These are phyloP conservation scores for Idaea straminata DNA, from an alignment of 2,888 invertebrate genomes.

Conservation along the genomic window DNA sequence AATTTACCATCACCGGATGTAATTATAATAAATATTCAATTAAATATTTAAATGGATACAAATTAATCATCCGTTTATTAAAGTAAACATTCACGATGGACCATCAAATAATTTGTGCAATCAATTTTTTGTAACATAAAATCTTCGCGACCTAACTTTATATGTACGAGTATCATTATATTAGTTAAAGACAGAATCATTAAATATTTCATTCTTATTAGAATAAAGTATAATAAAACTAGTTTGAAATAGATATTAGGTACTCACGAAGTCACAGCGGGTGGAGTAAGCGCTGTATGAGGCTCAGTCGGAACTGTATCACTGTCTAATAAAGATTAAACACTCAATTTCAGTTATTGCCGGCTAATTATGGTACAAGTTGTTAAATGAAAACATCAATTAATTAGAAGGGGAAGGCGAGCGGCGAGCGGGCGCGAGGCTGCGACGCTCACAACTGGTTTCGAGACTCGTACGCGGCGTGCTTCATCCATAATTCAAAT, in stretches of 20 bases:
- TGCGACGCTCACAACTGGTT: slow-evolving; percentile 75
- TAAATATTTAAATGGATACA: neutral
- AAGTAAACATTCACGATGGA: slow-evolving; percentile 1
- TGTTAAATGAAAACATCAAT: slow-evolving; percentile 78
- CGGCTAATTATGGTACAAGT: slow-evolving; percentile 70
- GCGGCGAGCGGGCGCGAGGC: slow-evolving; percentile 74
- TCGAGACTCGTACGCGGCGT: slow-evolving; percentile 61
- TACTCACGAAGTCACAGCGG: slow-evolving; percentile 31
- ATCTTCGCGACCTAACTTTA: neutral
- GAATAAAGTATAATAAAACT: slow-evolving; percentile 23
- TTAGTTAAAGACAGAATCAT: slow-evolving; percentile 5
- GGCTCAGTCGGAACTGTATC: slow-evolving; percentile 33
- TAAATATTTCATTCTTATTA: slow-evolving; percentile 12
- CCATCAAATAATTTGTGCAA: neutral
- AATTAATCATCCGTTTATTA: neutral
- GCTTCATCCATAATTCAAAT: slow-evolving; percentile 79
- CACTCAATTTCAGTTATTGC: slow-evolving; percentile 68
- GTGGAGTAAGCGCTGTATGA: slow-evolving; percentile 17
- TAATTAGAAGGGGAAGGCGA: slow-evolving; percentile 74
- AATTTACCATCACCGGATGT: neutral
- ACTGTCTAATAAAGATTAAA: slow-evolving; percentile 60
- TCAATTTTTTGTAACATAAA: neutral
- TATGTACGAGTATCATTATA: neutral
- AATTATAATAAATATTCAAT: neutral
- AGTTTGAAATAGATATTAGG: slow-evolving; percentile 20